Base-by-base conservation (phyloP, 1,140 invertebrate genomes). In the Caenorhabditis remanei region DNA sequence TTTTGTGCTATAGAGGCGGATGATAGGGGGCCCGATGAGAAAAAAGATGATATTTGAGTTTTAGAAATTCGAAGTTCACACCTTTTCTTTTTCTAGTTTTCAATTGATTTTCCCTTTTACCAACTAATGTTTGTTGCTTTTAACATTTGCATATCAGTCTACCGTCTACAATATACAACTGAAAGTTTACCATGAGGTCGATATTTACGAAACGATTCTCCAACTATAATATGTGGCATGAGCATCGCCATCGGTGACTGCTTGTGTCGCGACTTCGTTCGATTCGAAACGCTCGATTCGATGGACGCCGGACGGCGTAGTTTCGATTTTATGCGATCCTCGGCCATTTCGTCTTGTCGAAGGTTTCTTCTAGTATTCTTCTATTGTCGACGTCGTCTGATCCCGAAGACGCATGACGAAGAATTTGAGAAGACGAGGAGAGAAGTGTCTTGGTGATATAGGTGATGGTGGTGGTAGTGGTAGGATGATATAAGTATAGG, bases 211-310 rank as follows among this genome's bases (percentile, higher is more conserved):
- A 79, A 79, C 46, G 71, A 79, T 43, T 79, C 13, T 13, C 71
- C 46, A 32, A 79, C 71, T 7, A 79, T 79, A 79, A 79, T n/a
- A 79, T 79, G 71, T 32, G 71, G 71, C 71, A 79, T 79, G n/a
- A 79, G 71, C 43, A 79, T 19, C 13, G 71, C 43, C 71, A 79
- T 79, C 8, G 46, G 46, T 9, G 46, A 53, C 8, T 48, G 46
- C 40, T 50, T 79, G 0, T 48, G 7, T 50, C 65, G 0, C 4
- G 71, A 46, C 21, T 24, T 48, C 8, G 46, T 50, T 21, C 71
- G 13, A 16, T 19, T 48, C 21, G 71, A 79, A 6, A 53, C 4
- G 8, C 32, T 79, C 7, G 71, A 79, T n/a, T 79, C 71, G 46
- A 79, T 50, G 7, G 71, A 79, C 46, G 71, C 46, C 46, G 71